Evolutionary conservation across 2,113 vertebrate genomes (phyloP), one percentile per base, ranked within the genome.

Genomic region (Saiga tatarica): DNA sequence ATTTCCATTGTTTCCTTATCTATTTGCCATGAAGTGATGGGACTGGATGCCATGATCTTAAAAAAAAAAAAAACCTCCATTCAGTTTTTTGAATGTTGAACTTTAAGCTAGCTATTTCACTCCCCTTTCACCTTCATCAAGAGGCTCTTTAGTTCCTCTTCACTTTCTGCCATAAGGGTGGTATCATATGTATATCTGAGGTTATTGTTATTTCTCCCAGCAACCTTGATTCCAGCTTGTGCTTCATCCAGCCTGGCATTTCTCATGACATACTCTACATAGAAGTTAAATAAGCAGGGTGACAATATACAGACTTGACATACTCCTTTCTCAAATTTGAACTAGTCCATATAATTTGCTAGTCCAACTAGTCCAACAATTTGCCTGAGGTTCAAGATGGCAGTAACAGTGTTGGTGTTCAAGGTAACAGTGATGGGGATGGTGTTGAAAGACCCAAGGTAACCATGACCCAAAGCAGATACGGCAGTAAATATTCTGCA

Each of bases 381-480:
- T 42, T 76, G 5, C 2, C 0, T 5, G 30, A 55, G 25, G 14
- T 12, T 55, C 53, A 42, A 17, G 26, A 13, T 13, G 52, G 25
- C 12, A 2, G 30, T 25, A 26, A 42, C 6, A 14, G 52, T 2
- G n/a, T 26, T 16, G 82, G n/a, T 84, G 23, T 39, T 26, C 82
- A 25, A 11, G 17, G 39, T 14, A 11, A 21, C 26, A 52, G 82
- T 25, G 19, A 55, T 30, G 19, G 5, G 36, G 45, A 21, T 50
- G 7, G 17, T 3, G 23, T 2, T 12, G 26, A 33, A 83, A 28
- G 23, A 11, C 30, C 85, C 2, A 14, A n/a, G 14, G 9, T 39
- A 30, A 12, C 5, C 33, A 11, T 3, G 2, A 6, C 36, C 39
- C 15, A 42, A 67, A 8, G 7, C 12, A 8, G 26, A 6, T 1